A percentile compares a stretch with the other conserved stretches of the same genome.
Evolutionary conservation across 2,797 vertebrate species (phyloP).

Genomic region (Knipowitschia caucasica): DNA sequence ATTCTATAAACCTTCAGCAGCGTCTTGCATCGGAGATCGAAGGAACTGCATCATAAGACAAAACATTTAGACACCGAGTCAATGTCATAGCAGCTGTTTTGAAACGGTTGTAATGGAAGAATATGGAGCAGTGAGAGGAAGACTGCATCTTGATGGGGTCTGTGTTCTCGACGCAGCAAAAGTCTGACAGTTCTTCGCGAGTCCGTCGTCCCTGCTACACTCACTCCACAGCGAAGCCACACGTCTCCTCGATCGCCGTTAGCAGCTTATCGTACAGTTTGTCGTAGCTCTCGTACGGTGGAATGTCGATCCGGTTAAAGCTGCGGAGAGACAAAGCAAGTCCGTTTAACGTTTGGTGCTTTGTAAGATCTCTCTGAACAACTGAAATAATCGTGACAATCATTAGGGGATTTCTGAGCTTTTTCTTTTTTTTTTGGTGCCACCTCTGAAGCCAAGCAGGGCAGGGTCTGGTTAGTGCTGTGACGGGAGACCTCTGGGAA

Average conservation of each 20-base stretch:
- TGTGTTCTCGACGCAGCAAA: conserved; percentile 6
- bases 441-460: no score
- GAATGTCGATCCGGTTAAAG: conserved; percentile 98
- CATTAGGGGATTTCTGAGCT: no score
- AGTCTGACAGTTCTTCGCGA: conserved; percentile 30
- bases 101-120: conserved; percentile 31
- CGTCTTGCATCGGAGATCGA: conserved; percentile 9
- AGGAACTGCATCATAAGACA: conserved; percentile 17
- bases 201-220: neutral
- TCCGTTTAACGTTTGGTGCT: neutral
- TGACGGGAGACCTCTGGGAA: no score
- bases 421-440: no score
- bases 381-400: no score
- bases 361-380: no score
- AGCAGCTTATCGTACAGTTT: conserved; percentile 94
- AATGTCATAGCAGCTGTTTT: conserved; percentile 59
- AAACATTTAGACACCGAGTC: conserved; percentile 5
- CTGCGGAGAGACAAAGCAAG: conserved; percentile 60
- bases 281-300: conserved; percentile 94
- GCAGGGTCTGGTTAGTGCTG: no score
- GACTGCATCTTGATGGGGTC: conserved; percentile 33
- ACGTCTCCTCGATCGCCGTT: conserved; percentile 97
- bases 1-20: conserved; percentile 11
- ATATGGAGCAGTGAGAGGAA: conserved; percentile 44
- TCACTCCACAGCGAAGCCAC: conserved; percentile 96